These are phyloP conservation scores for Lagenorhynchus albirostris DNA, from an alignment of 2,113 vertebrate genomes.

Conservation along the genomic window DNA sequence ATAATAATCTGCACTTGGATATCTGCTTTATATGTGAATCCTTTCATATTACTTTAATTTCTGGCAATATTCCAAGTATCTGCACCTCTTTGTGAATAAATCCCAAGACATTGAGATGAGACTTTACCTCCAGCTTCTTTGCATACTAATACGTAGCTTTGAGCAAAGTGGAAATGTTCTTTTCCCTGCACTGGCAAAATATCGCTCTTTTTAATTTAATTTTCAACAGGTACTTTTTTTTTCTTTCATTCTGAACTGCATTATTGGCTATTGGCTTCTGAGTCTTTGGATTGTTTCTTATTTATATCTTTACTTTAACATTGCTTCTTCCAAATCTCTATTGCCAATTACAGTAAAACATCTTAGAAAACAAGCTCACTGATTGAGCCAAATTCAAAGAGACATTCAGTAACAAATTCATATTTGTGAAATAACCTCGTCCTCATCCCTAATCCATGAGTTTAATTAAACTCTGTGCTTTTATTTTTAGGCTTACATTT, in stretches of 20 bases:
- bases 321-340: conserved; percentile 22
- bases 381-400: conserved; percentile 66
- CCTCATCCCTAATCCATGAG: conserved; percentile 55
- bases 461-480: conserved; percentile 74
- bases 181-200: neutral
- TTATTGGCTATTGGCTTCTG: neutral
- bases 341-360: conserved; percentile 49
- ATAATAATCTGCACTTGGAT: neutral
- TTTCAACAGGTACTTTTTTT: conserved; percentile 34
- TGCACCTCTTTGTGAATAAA: conserved; percentile 34
- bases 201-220: conserved; percentile 48
- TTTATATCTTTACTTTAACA: conserved; percentile 2
- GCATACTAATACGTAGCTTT: conserved; percentile 50
- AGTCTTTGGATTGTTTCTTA: conserved; percentile 35
- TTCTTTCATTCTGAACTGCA: conserved; percentile 29
- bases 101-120: conserved; percentile 5
- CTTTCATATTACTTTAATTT: neutral
- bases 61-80: neutral
- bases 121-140: conserved; percentile 8
- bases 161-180: conserved; percentile 43
- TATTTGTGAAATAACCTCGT: conserved; percentile 69
- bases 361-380: conserved; percentile 45
- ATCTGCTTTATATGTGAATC: neutral
- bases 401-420: conserved; percentile 54
- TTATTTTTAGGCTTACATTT: conserved; percentile 65